Evolutionary conservation across 2,113 vertebrate species (phyloP), one percentile per base, ranked within the genome.

Genomic region (Microcebus lehilahytsara): DNA sequence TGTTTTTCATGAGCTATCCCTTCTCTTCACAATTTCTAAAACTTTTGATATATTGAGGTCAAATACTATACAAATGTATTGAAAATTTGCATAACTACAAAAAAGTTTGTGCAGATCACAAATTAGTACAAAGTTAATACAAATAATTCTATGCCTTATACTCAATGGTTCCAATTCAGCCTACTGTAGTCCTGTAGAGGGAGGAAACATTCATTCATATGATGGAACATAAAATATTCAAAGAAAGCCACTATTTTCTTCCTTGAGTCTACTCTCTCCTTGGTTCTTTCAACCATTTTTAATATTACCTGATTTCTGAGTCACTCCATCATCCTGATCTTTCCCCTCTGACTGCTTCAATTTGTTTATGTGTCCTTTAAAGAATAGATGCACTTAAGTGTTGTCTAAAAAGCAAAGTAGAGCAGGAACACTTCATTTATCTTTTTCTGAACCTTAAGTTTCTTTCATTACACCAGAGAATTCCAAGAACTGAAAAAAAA

Each of bases 361-460:
- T 89, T 71, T 96, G 91, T 62, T 96, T 51, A 56, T 71, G 77
- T 71, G 51, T 64, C 71, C n/a, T 90, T 25, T 66, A 72, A 93
- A 64, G 71, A 64, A 85, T 27, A 16, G 9, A n/a, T 2, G 0
- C 34, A 56, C 23, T 40, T 46, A 74, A 32, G 30, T 66, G 10
- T 79, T 90, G 6, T 85, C 46, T 80, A 42, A 66, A 93, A 93
- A 56, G 53, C 46, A 72, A 56, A 56, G n/a, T 20, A 96, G 32
- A 84, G 20, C 34, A 69, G 12, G 22, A 89, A 27, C 62, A 30
- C 2, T 84, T 62, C n/a, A 62, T 85, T 85, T 51, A 27, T 69
- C 34, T 78, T 79, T n/a, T 64, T 19, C n/a, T 23, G 66, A 66
- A 72, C 23, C 46, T 89, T 79, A 72, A 58, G 30, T 93, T 60